Conservation (phyloP, 2,797 vertebrate genomes). For the Oceanodroma leucorhoa region DNA sequence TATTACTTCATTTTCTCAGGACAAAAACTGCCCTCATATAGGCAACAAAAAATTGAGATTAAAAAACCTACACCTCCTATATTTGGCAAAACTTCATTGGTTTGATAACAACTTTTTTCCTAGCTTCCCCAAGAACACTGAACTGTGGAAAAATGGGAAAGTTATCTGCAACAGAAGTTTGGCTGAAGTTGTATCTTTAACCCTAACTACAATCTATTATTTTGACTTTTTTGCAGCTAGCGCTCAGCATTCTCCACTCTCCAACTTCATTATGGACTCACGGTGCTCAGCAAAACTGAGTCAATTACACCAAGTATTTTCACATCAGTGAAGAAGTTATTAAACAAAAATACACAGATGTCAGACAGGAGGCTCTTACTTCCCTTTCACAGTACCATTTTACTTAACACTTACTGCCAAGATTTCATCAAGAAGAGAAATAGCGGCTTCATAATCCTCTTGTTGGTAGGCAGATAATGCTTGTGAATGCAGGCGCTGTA, state of each 20-base stretch:
- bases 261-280: not conserved
- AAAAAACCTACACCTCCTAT: not conserved
- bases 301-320: not conserved
- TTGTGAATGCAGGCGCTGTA: conserved; percentile 86
- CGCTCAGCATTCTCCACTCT: not conserved
- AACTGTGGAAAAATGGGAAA: not conserved
- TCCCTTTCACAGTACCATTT: not conserved
- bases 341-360: not conserved
- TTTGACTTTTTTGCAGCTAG: not conserved
- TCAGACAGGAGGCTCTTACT: not conserved
- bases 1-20: not conserved
- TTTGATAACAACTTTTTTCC: not conserved
- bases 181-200: not conserved
- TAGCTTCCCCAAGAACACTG: not conserved
- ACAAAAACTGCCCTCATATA: not conserved
- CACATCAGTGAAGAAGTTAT: not conserved
- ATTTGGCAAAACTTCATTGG: not conserved
- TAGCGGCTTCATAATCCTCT: conserved; percentile 82
- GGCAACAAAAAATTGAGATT: not conserved
- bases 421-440: conserved; percentile 84
- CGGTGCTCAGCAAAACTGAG: not conserved
- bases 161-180: not conserved
- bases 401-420: conserved; percentile 83
- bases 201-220: not conserved
- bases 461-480: conserved; percentile 76